Evolutionary conservation across 2,888 invertebrate species (phyloP).

Genomic region (Orthosia gracilis): DNA sequence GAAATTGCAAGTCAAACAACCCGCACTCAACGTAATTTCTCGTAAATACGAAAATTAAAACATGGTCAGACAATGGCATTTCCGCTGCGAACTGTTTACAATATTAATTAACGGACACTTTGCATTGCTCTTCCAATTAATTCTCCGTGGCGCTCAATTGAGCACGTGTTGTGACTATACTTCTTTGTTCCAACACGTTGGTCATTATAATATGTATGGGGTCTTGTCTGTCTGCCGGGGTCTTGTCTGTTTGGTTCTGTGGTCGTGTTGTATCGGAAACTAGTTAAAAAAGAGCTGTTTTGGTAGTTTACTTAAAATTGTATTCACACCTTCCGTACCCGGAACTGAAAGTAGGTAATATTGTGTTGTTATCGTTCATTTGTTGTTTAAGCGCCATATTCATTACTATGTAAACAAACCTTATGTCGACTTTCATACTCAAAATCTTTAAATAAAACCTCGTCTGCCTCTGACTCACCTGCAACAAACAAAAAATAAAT

Average conservation of each 20-base stretch:
- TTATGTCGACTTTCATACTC: slow-evolving; percentile 17
- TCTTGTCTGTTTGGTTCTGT: slow-evolving; percentile 29
- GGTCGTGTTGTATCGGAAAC: not conserved
- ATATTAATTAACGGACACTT: slow-evolving; percentile 62
- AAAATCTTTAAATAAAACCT: slow-evolving; percentile 19
- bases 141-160: slow-evolving; percentile 61
- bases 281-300: slow-evolving; percentile 49
- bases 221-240: slow-evolving; percentile 32
- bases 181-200: slow-evolving; percentile 57
- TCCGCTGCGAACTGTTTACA: slow-evolving; percentile 65
- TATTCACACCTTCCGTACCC: slow-evolving; percentile 47
- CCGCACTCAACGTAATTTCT: slow-evolving; percentile 6
- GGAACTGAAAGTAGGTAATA: slow-evolving; percentile 48
- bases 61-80: slow-evolving; percentile 59
- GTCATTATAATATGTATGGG: slow-evolving; percentile 50
- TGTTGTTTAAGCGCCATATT: not conserved
- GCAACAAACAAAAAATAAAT: slow-evolving; percentile 70
- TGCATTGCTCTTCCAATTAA: slow-evolving; percentile 64
- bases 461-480: slow-evolving; percentile 70
- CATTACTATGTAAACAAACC: slow-evolving; percentile 27
- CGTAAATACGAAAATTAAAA: slow-evolving; percentile 56
- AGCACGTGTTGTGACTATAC: slow-evolving; percentile 63
- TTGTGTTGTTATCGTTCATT: slow-evolving; percentile 13
- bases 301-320: slow-evolving; percentile 47
- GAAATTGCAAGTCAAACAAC: slow-evolving; percentile 40